Percentiles rank a stretch among this genome's conserved stretches.
phyloP scores from a whole-genome alignment of 2,113 vertebrate species.

The Leucoraja erinaceus region DNA sequence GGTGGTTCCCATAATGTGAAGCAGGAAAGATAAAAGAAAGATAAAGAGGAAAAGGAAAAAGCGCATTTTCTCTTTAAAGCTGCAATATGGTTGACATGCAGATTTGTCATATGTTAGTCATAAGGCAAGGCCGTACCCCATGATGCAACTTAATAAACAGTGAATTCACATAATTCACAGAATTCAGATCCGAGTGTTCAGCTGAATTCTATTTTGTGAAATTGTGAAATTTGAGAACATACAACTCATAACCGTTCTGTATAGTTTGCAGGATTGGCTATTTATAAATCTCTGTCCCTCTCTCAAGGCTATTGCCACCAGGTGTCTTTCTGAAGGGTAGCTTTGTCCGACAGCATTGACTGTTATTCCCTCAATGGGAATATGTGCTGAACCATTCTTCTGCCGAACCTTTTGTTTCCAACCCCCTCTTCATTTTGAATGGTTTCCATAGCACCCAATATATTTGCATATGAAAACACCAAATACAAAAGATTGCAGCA shows the following conservation, averaged over 20 bases:
- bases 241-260: background rate
- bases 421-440: slow-evolving; percentile 56
- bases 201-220: slow-evolving; percentile 17
- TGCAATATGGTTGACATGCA: background rate
- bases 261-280: background rate
- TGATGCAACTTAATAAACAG: background rate
- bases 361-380: slow-evolving; percentile 38
- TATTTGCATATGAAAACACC: slow-evolving; percentile 72
- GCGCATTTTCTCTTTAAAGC: background rate
- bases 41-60: slow-evolving; percentile 35
- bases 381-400: slow-evolving; percentile 33
- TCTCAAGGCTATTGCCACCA: slow-evolving; percentile 33
- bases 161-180: too few relatives aligned
- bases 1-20: slow-evolving; percentile 20
- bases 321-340: slow-evolving; percentile 38
- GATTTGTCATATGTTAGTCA: background rate
- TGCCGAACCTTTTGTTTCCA: slow-evolving; percentile 64
- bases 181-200: background rate
- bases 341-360: slow-evolving; percentile 36
- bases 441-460: slow-evolving; percentile 67
- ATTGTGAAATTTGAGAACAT: slow-evolving; percentile 29
- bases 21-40: slow-evolving; percentile 7
- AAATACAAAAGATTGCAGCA: slow-evolving; percentile 59
- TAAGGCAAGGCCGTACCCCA: background rate
- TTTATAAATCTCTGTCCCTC: slow-evolving; percentile 10